Base-by-base conservation (phyloP, 2,797 vertebrate species). In the Lophura swinhoii region DNA sequence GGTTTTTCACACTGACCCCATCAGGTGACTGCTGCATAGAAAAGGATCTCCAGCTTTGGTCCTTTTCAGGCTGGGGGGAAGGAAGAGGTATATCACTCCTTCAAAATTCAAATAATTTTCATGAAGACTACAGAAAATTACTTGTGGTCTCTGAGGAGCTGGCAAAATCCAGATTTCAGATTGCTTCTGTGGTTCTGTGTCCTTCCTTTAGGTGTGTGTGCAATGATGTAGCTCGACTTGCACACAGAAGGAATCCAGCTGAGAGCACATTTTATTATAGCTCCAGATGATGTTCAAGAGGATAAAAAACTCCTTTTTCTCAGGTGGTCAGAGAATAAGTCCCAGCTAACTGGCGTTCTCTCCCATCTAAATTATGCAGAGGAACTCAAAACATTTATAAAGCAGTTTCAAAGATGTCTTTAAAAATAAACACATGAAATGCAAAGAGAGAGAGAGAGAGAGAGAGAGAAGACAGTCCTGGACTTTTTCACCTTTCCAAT, bases 171-270 rank as follows among this genome's bases (percentile, higher is more conserved):
- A 88, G 78, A 74, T 49, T 95, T 81, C 35, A 68, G 35, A 71
- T 73, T 64, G 75, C 58, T 82, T 86, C 68, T 66, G 35, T 76
- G 80, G 89, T 74, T 73, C 33, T 59, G 23, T 35, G 39, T 51
- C 41, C n/a, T 86, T 93, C 62, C 75, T 90, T 94, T 66, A 91
- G 92, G 89, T 95, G 77, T 72, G 87, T 95, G 77, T 69, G 62
- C 64, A 73, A 5, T 71, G 80, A 91, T 59, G 83, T 60, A 91
- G 77, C 44, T 94, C 68, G 90, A 9, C 85, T 91, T 81, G 60
- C 68, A 60, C 39, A 70, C 83, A 87, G 90, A 77, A 90, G 80
- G 89, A 97, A 91, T 73, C 87, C 87, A 91, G 83, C 86, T 85
- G 94, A 95, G 49, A 90, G 31, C 58, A 77, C 58, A 64, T 84